Conservation (phyloP, 2,113 vertebrate species). For the Protobothrops mucrosquamatus region DNA sequence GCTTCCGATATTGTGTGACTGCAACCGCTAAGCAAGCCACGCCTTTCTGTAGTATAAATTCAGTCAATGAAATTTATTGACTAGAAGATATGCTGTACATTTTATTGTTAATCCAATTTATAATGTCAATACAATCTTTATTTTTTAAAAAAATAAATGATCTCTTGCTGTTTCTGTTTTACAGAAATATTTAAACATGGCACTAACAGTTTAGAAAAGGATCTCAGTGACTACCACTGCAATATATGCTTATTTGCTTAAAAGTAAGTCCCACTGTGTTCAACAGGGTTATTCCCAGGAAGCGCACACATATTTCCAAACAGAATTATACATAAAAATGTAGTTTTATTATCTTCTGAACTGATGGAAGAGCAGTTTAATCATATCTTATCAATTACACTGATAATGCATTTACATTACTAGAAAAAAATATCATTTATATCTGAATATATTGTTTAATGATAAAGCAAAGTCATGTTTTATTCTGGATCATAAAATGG, state of each 20-base stretch:
- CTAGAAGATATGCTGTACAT: neutral
- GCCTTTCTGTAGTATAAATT: neutral
- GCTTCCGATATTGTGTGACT: neutral
- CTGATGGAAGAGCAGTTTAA: neutral
- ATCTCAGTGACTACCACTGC: neutral
- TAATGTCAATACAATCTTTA: neutral
- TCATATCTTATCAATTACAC: neutral
- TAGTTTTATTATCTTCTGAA: neutral
- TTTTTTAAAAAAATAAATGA: neutral
- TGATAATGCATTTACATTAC: neutral
- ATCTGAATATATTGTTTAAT: neutral
- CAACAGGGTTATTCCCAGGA: neutral
- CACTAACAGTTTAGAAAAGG: neutral
- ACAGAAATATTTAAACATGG: neutral
- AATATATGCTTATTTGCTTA: neutral
- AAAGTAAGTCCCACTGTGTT: neutral
- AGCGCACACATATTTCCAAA: neutral
- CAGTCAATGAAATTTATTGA: neutral
- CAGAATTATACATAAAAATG: neutral
- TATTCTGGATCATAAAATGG: conserved; percentile 8
- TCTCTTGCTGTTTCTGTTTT: neutral
- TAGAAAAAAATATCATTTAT: conserved; percentile 19
- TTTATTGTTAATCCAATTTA: neutral
- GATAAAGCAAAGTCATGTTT: conserved; percentile 17
- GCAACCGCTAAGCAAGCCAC: neutral